These are phyloP conservation scores for Orussus abietinus DNA, from an alignment of 1,140 invertebrate genomes.

Conservation along the genomic window DNA sequence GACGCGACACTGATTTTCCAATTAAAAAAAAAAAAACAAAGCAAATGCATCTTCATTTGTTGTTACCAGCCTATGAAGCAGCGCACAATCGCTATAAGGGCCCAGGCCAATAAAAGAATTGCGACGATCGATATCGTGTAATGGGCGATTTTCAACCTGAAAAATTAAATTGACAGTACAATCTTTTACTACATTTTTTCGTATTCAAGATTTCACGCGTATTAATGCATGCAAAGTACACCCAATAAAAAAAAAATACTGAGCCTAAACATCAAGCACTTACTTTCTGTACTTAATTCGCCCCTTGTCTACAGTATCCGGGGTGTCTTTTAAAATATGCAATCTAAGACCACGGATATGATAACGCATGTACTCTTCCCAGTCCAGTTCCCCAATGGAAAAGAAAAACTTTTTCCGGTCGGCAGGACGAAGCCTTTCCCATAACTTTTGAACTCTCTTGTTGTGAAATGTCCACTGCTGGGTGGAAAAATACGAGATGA, in stretches of 20 bases:
- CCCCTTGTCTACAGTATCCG: slow-evolving; percentile 32
- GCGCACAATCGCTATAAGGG: no score
- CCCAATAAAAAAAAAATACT: no score
- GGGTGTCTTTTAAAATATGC: slow-evolving; percentile 52
- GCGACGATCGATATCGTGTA: no score
- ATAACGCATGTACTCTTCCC: slow-evolving; percentile 45
- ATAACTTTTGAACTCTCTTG: slow-evolving; percentile 53
- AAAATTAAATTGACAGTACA: slow-evolving; percentile 14
- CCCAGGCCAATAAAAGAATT: no score
- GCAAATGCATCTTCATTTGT: no score
- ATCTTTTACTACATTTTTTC: no score
- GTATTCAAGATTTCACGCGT: no score
- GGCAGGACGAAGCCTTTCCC: slow-evolving; percentile 41
- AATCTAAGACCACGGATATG: slow-evolving; percentile 49
- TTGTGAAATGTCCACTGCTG: slow-evolving; percentile 60
- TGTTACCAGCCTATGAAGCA: no score
- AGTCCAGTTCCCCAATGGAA: slow-evolving; percentile 43
- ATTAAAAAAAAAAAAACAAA: no score
- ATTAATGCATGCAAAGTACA: no score
- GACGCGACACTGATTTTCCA: no score
- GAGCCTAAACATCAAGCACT: no score
- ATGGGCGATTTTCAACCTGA: slow-evolving; percentile 24
- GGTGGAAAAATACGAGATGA: slow-evolving; percentile 59
- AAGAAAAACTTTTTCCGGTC: slow-evolving; percentile 54
- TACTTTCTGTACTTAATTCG: slow-evolving; percentile 25